A percentile compares a stretch with the other conserved stretches of the same genome.
These are phyloP conservation scores for Ptychochromis oligacanthus DNA, from an alignment of 2,113 vertebrate genomes.

Conservation along the genomic window DNA sequence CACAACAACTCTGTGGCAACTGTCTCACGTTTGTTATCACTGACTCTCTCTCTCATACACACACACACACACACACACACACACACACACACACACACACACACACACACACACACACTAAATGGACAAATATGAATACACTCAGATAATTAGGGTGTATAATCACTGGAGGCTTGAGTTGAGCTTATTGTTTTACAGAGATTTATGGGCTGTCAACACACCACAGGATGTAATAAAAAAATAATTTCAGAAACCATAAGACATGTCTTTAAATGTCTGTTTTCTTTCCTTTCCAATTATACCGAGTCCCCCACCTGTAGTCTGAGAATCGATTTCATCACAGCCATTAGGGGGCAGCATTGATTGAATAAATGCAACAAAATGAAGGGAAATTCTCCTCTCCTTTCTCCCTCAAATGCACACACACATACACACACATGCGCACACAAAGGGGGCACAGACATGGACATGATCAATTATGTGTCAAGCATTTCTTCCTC, in stretches of 20 bases:
- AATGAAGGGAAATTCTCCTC: conserved; percentile 33
- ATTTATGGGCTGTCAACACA: conserved; percentile 48
- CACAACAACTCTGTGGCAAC: conserved; percentile 57
- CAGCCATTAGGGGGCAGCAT: conserved; percentile 75
- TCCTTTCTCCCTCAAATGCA: conserved; percentile 5
- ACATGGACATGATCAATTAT: conserved; percentile 81
- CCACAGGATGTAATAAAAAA: conserved; percentile 49
- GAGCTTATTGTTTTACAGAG: conserved; percentile 35
- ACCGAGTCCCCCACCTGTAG: conserved; percentile 9
- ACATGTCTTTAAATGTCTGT: conserved; percentile 54
- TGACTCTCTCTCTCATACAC: not conserved
- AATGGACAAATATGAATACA: conserved; percentile 25
- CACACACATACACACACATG: conserved; percentile 45
- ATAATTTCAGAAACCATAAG: conserved; percentile 39
- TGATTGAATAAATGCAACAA: conserved; percentile 62
- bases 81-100: not conserved
- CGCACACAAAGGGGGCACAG: conserved; percentile 75
- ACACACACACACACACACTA: not conserved
- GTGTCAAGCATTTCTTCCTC: conserved; percentile 78
- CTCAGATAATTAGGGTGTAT: conserved; percentile 38
- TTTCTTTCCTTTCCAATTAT: conserved; percentile 52
- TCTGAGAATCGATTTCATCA: conserved; percentile 24
- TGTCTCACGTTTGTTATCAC: conserved; percentile 50
- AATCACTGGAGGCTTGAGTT: conserved; percentile 15
- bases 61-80: not conserved